These are phyloP conservation scores for Pelosia muscerda DNA, from an alignment of 2,888 invertebrate genomes.

Conservation along the genomic window DNA sequence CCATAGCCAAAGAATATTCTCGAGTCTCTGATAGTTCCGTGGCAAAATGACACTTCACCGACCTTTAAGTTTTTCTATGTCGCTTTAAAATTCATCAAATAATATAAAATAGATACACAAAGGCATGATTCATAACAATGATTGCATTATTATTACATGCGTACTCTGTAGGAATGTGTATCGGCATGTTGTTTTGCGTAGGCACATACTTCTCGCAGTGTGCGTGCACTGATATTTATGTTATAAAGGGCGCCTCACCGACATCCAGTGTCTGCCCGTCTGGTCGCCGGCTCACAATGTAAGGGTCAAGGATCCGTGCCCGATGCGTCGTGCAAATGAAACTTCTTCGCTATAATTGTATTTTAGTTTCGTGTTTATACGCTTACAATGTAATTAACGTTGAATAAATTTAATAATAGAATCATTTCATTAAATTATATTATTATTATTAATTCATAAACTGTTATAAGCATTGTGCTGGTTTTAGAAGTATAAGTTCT, in stretches of 20 bases:
- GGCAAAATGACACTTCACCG: too few relatives aligned
- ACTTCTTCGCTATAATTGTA: conserved; percentile 53
- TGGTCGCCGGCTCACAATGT: conserved; percentile 36
- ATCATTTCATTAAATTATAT: too few relatives aligned
- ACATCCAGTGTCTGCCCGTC: conserved; percentile 60
- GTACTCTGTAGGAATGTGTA: conserved; percentile 36
- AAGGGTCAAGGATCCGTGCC: conserved; percentile 73
- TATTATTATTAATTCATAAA: too few relatives aligned
- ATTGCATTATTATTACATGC: conserved; percentile 25
- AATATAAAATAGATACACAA: conserved; percentile 11
- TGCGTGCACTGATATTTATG: conserved; percentile 62
- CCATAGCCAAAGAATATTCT: too few relatives aligned
- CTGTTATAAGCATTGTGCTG: too few relatives aligned
- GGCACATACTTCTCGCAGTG: conserved; percentile 41
- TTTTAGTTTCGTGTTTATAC: conserved; percentile 41
- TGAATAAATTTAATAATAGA: background rate
- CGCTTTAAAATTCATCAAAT: too few relatives aligned
- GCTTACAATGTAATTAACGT: conserved; percentile 40
- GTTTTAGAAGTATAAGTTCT: too few relatives aligned
- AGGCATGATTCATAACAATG: conserved; percentile 37
- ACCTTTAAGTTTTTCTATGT: too few relatives aligned
- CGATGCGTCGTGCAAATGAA: conserved; percentile 62
- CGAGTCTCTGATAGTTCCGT: too few relatives aligned
- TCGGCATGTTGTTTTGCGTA: conserved; percentile 42
- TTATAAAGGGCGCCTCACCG: conserved; percentile 66